Conservation (phyloP, 2,113 vertebrate species). For the Gambusia affinis region DNA sequence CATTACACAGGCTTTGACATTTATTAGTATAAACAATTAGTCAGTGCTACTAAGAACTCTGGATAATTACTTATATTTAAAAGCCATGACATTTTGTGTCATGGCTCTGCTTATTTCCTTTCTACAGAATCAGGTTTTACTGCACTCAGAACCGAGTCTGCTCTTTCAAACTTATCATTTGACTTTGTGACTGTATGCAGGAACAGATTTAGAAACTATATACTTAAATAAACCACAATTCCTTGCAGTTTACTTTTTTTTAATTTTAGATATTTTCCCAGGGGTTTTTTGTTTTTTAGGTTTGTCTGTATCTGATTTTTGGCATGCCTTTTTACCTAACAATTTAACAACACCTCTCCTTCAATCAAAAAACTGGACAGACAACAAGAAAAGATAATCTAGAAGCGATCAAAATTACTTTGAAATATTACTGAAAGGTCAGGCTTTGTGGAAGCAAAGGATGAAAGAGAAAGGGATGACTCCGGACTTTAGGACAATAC, state of each 20-base stretch:
- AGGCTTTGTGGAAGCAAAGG: no score
- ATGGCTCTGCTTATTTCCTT: constrained; percentile 5
- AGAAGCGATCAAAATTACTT: no score
- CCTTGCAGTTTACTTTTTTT: no score
- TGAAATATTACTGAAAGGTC: no score
- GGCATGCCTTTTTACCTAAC: no score
- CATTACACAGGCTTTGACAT: constrained; percentile 7
- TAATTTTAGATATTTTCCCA: background rate
- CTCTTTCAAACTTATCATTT: background rate
- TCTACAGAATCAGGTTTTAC: background rate
- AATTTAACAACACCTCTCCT: no score
- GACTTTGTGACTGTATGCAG: background rate
- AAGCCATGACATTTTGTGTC: background rate
- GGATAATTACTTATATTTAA: constrained; percentile 18
- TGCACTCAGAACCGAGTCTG: background rate
- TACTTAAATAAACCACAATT: no score
- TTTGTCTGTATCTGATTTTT: background rate
- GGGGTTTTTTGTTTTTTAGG: background rate
- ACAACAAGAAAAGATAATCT: background rate
- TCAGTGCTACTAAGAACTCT: background rate
- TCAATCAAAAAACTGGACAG: no score
- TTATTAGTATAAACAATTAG: background rate
- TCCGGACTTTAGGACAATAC: no score
- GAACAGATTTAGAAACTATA: background rate
- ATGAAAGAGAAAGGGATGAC: no score